A percentile compares a stretch with the other conserved stretches of the same genome.
phyloP scores from a whole-genome alignment of 2,113 vertebrate species.

The Plecotus auritus region DNA sequence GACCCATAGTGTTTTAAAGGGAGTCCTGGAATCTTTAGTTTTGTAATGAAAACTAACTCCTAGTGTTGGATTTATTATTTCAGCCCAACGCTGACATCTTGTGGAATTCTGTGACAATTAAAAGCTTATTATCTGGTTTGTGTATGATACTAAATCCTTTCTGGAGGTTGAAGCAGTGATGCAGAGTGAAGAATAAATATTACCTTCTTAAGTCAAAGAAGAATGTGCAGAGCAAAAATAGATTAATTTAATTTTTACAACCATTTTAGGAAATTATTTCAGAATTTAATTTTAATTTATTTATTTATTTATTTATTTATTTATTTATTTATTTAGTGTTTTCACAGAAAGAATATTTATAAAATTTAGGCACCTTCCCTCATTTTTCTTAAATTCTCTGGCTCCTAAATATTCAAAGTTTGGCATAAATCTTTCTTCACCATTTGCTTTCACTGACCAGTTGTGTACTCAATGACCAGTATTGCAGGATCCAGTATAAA shows the following conservation, averaged over 20 bases:
- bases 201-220: not conserved
- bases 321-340: conserved; percentile 4
- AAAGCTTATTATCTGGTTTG: not conserved
- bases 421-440: not conserved
- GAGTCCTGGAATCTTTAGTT: not conserved
- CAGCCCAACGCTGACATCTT: conserved; percentile 64
- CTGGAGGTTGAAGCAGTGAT: not conserved
- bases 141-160: not conserved
- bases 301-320: not conserved
- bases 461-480: not conserved
- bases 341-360: not conserved
- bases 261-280: not conserved
- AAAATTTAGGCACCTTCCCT: not conserved
- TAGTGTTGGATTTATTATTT: not conserved
- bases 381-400: not conserved
- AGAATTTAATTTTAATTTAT: not conserved
- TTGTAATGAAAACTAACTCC: not conserved
- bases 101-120: conserved; percentile 53
- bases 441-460: not conserved
- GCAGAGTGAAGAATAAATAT: not conserved
- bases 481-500: not conserved
- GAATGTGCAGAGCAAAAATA: not conserved
- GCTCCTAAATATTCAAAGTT: not conserved
- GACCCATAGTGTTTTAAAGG: not conserved
- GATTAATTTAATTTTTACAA: not conserved